phyloP scores from a whole-genome alignment of 2,113 vertebrate genomes.

The Albula glossodonta region DNA sequence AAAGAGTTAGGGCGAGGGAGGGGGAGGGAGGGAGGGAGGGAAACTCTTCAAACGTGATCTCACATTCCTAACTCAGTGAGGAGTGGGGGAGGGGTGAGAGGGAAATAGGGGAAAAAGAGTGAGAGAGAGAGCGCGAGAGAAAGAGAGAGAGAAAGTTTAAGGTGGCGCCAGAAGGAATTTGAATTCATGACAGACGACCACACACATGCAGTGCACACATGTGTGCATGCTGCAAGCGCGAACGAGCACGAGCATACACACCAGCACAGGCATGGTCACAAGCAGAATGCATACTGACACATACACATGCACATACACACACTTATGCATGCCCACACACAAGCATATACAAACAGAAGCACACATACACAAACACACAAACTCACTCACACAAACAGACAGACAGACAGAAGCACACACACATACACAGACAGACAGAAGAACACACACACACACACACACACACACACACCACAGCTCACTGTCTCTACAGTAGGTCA shows the following conservation, averaged over 20 bases:
- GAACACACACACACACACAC: slow-evolving; percentile 44
- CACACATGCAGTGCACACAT: slow-evolving; percentile 28
- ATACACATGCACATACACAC: no score
- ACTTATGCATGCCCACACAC: no score
- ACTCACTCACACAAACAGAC: no score
- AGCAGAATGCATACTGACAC: no score
- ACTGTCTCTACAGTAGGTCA: neutral
- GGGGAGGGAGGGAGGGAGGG: slow-evolving; percentile 47
- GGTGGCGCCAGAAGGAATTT: slow-evolving; percentile 72
- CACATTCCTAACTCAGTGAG: slow-evolving; percentile 67
- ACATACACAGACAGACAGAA: slow-evolving; percentile 29
- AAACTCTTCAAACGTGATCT: slow-evolving; percentile 63
- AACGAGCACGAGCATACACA: no score
- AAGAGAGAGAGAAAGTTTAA: slow-evolving; percentile 60
- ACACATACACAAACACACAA: no score
- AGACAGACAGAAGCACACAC: slow-evolving; percentile 5
- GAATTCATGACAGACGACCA: slow-evolving; percentile 59
- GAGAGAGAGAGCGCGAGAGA: slow-evolving; percentile 38
- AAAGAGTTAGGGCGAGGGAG: slow-evolving; percentile 29
- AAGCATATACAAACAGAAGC: no score
- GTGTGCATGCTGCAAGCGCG: no score
- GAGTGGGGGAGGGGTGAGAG: slow-evolving; percentile 41
- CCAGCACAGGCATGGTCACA: no score
- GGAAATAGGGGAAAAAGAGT: slow-evolving; percentile 37
- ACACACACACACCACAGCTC: neutral